Base-by-base conservation (phyloP, 2,113 vertebrate genomes). In the Haplotaxodon microlepis region DNA sequence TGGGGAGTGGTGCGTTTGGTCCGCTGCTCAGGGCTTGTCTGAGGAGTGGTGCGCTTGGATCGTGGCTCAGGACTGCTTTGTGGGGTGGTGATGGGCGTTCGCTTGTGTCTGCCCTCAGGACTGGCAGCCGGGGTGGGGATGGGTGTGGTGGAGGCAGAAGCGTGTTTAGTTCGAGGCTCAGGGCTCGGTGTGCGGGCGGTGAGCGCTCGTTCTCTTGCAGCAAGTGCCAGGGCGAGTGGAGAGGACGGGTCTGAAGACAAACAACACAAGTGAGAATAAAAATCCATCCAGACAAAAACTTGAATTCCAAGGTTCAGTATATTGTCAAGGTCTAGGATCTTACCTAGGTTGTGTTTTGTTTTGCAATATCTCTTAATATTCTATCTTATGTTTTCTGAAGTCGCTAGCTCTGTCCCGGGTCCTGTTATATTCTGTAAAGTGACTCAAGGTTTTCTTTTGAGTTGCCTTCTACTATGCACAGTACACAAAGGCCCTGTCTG, bases 141-240 rank as follows among this genome's bases (percentile, higher is more conserved):
- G 4, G 95, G 95, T 1, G 94, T 94, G 16, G 91, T 89, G 80
- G 92, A 94, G 19, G 91, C 92, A 8, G 95, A 95, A 3, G 71
- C n/a, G 7, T 94, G 94, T 83, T 94, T 95, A 1, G 82, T 56
- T 57, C 95, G 91, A 9, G 95, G 95, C 81, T 95, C 97, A 0
- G 98, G 97, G 40, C 97, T 98, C 16, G 98, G 97, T 6, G 97
- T 97, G 85, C 99, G 98, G 6, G 97, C 97, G 1, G 98, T 98
- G 84, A 99, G 97, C 3, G 99, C 99, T 92, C 98, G 97, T 92
- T 99, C 98, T 81, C 99, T 96, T 86, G 99, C 99, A 54, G 99
- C 99, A 94, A 99, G 97, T 90, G 99, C 98, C 81, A 99, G 97
- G 71, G 99, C 99, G 89, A 99, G 97, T 14, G 99, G 99, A 4